Conservation (phyloP, 2,797 vertebrate genomes). For the Sebastiscus tertius region DNA sequence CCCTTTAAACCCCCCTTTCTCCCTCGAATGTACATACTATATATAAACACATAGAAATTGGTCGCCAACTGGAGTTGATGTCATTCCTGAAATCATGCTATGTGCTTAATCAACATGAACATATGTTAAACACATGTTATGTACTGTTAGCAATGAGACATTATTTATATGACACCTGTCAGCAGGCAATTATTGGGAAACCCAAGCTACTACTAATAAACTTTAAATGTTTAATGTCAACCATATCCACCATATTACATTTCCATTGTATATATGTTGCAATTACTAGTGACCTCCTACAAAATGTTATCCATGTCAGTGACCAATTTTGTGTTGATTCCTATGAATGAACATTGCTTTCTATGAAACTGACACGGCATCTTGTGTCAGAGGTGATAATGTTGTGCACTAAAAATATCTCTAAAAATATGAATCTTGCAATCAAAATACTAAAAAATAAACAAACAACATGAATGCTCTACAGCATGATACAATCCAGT, state of each 20-base stretch:
- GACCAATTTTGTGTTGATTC: not conserved
- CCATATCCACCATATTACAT: not conserved
- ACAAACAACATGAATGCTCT: not conserved
- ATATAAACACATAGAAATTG: constrained; percentile 10
- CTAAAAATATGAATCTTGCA: not conserved
- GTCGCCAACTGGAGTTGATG: not conserved
- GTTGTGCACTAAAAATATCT: not conserved
- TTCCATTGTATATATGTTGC: not conserved
- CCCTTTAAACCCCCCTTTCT: not conserved
- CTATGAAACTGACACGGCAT: not conserved
- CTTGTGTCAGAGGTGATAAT: not conserved
- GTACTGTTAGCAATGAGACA: not conserved
- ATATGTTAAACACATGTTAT: not conserved
- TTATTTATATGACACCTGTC: not conserved
- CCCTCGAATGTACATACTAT: not conserved
- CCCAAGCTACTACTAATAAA: not conserved
- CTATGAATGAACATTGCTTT: not conserved
- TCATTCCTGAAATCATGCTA: not conserved
- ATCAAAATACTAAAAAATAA: not conserved
- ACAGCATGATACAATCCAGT: not conserved
- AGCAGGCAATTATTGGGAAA: not conserved
- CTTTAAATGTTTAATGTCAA: not conserved
- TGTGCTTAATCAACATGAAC: not conserved
- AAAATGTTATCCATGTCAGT: not conserved
- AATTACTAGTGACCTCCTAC: not conserved